Conservation (phyloP, 1,140 invertebrate species). For the Trichonephila clavipes region DNA sequence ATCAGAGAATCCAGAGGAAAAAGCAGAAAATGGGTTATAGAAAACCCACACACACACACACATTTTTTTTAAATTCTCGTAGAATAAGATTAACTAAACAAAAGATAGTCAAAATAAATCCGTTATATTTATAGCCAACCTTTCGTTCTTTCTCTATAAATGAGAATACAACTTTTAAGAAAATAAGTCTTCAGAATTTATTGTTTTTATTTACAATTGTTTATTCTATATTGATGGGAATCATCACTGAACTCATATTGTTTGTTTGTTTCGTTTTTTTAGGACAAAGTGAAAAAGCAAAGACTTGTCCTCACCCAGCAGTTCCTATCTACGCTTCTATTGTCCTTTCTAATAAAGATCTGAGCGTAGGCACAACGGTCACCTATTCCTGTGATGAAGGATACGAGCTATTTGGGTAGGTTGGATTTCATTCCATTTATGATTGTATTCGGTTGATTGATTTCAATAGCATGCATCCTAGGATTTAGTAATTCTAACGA, state of each 20-base stretch:
- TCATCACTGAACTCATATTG: too few relatives aligned
- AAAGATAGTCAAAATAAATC: not conserved
- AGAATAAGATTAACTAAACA: not conserved
- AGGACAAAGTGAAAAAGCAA: conserved; percentile 15
- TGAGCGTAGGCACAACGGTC: conserved; percentile 84
- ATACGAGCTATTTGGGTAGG: conserved; percentile 87
- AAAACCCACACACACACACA: too few relatives aligned
- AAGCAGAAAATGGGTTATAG: too few relatives aligned
- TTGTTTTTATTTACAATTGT: too few relatives aligned
- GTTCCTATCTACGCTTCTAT: conserved; percentile 90
- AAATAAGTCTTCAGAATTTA: too few relatives aligned
- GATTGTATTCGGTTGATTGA: too few relatives aligned
- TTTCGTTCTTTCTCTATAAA: not conserved
- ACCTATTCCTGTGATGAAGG: conserved; percentile 91
- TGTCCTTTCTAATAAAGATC: conserved; percentile 81
- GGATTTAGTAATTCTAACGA: too few relatives aligned
- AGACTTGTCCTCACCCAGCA: conserved; percentile 83
- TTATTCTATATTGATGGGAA: too few relatives aligned
- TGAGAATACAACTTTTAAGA: too few relatives aligned
- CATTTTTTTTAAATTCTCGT: too few relatives aligned
- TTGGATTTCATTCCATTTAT: conserved; percentile 12
- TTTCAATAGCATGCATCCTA: too few relatives aligned
- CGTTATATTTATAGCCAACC: not conserved
- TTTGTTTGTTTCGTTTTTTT: not conserved
- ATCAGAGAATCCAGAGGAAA: too few relatives aligned